Conservation (phyloP, 2,113 vertebrate genomes). For the Corythoichthys haematopterus region DNA sequence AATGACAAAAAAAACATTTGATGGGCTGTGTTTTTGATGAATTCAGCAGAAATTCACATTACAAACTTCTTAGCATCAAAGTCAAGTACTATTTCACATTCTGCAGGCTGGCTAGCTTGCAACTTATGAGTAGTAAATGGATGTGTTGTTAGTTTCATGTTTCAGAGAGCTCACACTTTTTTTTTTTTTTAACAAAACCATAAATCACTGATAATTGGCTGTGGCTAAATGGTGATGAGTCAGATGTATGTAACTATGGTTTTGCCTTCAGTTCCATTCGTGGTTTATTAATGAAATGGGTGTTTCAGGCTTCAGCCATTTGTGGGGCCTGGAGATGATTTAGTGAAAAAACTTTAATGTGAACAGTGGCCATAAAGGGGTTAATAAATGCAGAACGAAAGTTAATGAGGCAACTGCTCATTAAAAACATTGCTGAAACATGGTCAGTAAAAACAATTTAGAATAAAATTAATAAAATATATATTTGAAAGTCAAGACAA, state of each 20-base stretch:
- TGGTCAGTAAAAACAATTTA: too few relatives aligned
- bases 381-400: not conserved
- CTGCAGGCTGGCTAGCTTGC: constrained; percentile 19
- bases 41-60: not conserved
- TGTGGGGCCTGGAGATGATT: constrained; percentile 18
- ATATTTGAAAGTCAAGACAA: too few relatives aligned
- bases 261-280: constrained; percentile 59
- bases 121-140: constrained; percentile 66
- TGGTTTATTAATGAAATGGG: constrained; percentile 60
- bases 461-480: too few relatives aligned
- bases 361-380: not conserved
- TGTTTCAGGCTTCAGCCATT: constrained; percentile 26
- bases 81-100: not conserved
- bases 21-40: not conserved
- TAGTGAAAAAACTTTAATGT: constrained; percentile 1
- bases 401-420: not conserved
- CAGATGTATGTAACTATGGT: constrained; percentile 51
- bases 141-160: constrained; percentile 66
- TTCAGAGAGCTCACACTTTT: constrained; percentile 56
- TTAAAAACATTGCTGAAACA: not conserved
- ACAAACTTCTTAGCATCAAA: not conserved
- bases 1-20: too few relatives aligned
- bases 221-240: constrained; percentile 64
- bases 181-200: constrained; percentile 59
- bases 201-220: constrained; percentile 86